Base-by-base conservation (phyloP, 2,113 vertebrate species). In the Marmota monax region DNA sequence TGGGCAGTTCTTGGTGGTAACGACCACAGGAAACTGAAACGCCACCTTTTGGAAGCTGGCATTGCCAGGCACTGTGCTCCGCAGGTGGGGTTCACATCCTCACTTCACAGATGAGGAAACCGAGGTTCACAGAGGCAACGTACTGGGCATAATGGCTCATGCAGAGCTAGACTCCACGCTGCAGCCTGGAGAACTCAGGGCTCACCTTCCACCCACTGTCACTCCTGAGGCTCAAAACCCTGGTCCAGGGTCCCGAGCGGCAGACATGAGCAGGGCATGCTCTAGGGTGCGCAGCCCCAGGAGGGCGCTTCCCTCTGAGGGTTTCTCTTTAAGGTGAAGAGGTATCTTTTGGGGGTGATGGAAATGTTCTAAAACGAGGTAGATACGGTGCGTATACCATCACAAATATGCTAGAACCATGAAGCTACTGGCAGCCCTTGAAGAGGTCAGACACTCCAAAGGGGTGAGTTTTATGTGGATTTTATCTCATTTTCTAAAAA, bases 1-100 rank as follows among this genome's bases (percentile, higher is more conserved):
- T 2, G 4, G 53, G 27, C 8, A 11, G 39, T 18, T n/a, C 18
- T 42, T 23, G 63, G 20, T 67, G 3, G 32, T 10, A 42, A 77
- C 69, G 39, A 39, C 37, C 25, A 18, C 6, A 67, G 45, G 34
- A 39, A 78, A 12, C 13, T 3, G 6, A 32, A 45, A 4, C 0
- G 0, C 34, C 9, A 7, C 10, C 17, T 25, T 53, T 42, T 29
- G 3, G 37, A 37, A 48, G 86, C 45, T 4, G 7, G 32, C 12
- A 4, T 12, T 14, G 27, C 25, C 34, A 58, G 39, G 27, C 23
- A 0, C 51, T 17, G 9, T 27, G 70, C 63, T 72, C 22, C 4
- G 25, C 11, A 1, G 3, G 4, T 8, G 10, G 70, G 20, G 53
- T 29, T 42, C 48, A 2, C 4, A 4, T 4, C 22, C 29, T 22